Evolutionary conservation across 2,888 invertebrate species (phyloP).

Genomic region (Drosophila affinis): DNA sequence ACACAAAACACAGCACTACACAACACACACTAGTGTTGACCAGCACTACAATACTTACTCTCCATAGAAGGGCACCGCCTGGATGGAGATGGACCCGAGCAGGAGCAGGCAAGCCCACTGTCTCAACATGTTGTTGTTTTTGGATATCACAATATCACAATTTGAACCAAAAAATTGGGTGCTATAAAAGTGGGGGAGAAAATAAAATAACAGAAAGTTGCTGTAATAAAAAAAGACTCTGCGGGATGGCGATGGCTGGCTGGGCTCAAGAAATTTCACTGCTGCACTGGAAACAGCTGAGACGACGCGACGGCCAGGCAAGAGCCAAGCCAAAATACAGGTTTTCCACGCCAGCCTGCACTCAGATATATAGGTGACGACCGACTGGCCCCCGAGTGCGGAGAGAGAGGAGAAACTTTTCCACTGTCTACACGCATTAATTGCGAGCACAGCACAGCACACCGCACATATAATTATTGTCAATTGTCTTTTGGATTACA

Average conservation of each 20-base stretch:
- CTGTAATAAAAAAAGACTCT: slow-evolving; percentile 4
- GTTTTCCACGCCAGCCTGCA: slow-evolving; percentile 61
- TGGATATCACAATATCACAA: slow-evolving; percentile 30
- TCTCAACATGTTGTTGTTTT: slow-evolving; percentile 57
- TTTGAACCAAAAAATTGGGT: slow-evolving; percentile 11
- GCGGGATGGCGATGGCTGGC: slow-evolving; percentile 30
- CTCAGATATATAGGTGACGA: slow-evolving; percentile 54
- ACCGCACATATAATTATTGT: slow-evolving; percentile 44
- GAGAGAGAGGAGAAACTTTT: slow-evolving; percentile 58
- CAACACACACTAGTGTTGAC: slow-evolving; percentile 6
- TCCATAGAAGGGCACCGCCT: slow-evolving; percentile 68
- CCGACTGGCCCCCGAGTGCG: slow-evolving; percentile 34
- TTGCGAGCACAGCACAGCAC: slow-evolving; percentile 36
- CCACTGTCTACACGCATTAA: slow-evolving; percentile 68
- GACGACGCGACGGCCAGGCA: slow-evolving; percentile 20
- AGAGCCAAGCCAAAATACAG: slow-evolving; percentile 60
- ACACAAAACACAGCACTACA: slow-evolving; percentile 45
- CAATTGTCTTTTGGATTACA: slow-evolving; percentile 47
- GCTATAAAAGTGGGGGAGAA: slow-evolving; percentile 28
- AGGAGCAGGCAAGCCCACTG: slow-evolving; percentile 66
- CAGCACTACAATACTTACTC: slow-evolving; percentile 59
- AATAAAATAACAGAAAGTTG: slow-evolving; percentile 47
- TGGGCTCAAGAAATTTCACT: slow-evolving; percentile 56
- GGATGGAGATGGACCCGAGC: slow-evolving; percentile 46
- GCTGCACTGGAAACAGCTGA: slow-evolving; percentile 61